A percentile compares a stretch with the other conserved stretches of the same genome.
phyloP scores from a whole-genome alignment of 2,797 vertebrate species.

The Cetoscarus ocellatus region DNA sequence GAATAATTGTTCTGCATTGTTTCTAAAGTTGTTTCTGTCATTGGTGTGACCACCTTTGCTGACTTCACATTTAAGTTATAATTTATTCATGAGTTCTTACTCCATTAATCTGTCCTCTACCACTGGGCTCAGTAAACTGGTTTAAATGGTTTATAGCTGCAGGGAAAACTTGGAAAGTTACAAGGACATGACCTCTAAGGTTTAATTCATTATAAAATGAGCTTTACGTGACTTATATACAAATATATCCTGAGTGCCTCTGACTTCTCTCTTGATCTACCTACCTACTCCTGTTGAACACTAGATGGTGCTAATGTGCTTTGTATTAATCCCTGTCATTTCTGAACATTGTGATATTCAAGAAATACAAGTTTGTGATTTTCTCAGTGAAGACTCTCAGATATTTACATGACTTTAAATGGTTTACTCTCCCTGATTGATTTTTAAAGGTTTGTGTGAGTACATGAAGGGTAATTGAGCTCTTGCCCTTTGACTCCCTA shows the following conservation, averaged over 20 bases:
- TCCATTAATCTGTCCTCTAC: background rate
- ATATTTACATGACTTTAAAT: conserved; percentile 50
- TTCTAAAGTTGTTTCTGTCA: no score
- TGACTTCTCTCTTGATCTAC: background rate
- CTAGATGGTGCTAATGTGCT: conserved; percentile 63
- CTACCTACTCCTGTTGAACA: conserved; percentile 21
- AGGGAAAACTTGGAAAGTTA: background rate
- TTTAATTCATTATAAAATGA: background rate
- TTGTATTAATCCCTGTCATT: background rate
- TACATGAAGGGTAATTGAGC: conserved; percentile 17
- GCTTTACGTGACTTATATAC: no score
- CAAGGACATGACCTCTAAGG: background rate
- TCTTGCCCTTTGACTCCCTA: conserved; percentile 31
- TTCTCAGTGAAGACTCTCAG: conserved; percentile 2
- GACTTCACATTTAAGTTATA: no score
- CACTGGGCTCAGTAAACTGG: background rate
- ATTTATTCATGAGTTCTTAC: no score
- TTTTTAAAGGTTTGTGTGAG: background rate
- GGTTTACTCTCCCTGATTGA: conserved; percentile 10
- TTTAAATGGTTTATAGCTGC: conserved; percentile 8
- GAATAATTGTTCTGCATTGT: no score
- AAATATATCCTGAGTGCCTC: background rate
- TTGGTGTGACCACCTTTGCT: no score
- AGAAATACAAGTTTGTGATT: conserved; percentile 2
- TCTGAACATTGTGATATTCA: background rate